Evolutionary conservation across 1,140 invertebrate species (phyloP), one percentile per base, ranked within the genome.

Genomic region (Stegodyphus mimosarum): DNA sequence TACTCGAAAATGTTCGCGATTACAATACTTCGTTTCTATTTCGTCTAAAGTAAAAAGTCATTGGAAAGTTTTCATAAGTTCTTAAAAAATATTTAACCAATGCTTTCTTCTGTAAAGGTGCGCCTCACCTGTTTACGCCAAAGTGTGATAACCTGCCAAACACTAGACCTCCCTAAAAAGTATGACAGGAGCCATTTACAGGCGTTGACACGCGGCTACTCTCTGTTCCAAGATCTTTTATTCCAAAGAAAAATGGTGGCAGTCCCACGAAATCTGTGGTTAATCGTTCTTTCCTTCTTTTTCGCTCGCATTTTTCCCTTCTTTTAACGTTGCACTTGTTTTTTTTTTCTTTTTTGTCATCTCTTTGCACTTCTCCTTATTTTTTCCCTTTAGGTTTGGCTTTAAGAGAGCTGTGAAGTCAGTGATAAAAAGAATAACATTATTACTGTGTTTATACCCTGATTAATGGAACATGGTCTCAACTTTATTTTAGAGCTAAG

Each of bases 181-280:
- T 33, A 33, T 33, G 33, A 33, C 33, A 33, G 1, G 3, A 33
- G 3, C 33, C 33, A 33, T 33, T 33, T 33, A 33, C 33, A 33
- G 33, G 33, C 33, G 33, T 33, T 33, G 33, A 33, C 33, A 33
- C 33, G 33, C 1, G 33, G 33, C 33, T 33, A 33, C 3, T 33
- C 3, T 33, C 33, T 33, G 3, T 33, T 3, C 33, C 33, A 3
- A 33, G 33, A 33, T 33, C 33, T 33, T 33, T 78, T 78, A 78
- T 78, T 48, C 53, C 52, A 9, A 81, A 81, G 69, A 81, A 81
- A 81, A 81, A 81, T 81, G 78, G 72, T 48, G 70, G 78, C 78
- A 60, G 69, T n/a, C 69, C 52, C 64, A 81, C 71, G 78, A 81
- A 81, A 81, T 81, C 78, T 81, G 78, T 72, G 78, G 78, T 81